Conservation (phyloP, 2,113 vertebrate genomes). For the Percina caprodes region DNA sequence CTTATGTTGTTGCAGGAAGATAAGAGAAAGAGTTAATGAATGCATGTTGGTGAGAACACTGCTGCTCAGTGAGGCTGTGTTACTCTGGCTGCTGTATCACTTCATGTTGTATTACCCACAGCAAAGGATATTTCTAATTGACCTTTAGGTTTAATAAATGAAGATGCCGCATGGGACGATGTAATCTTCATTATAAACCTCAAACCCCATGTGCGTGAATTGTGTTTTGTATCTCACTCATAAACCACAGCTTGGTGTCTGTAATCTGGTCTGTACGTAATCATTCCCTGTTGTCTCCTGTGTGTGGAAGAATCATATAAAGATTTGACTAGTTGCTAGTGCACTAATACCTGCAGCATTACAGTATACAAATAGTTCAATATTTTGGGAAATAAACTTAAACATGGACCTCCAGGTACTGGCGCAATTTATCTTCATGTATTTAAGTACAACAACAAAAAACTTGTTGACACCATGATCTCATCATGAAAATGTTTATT, state of each 20-base stretch:
- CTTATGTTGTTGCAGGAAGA: slow-evolving; percentile 31
- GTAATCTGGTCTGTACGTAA: not conserved
- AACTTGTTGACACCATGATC: no score
- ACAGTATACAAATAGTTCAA: not conserved
- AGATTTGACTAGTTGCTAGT: slow-evolving; percentile 22
- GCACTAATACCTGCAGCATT: not conserved
- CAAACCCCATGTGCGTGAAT: slow-evolving; percentile 12
- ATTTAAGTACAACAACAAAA: no score
- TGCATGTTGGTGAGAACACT: not conserved
- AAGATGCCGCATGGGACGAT: slow-evolving; percentile 32
- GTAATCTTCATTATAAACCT: slow-evolving; percentile 26
- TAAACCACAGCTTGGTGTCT: not conserved
- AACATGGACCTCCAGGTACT: no score
- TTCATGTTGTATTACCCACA: slow-evolving; percentile 10
- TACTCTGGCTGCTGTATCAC: slow-evolving; percentile 14
- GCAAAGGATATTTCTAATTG: slow-evolving; percentile 35
- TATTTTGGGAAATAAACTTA: not conserved
- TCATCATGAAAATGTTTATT: no score
- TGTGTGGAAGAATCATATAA: slow-evolving; percentile 5
- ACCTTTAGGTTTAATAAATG: slow-evolving; percentile 62
- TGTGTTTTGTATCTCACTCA: slow-evolving; percentile 29
- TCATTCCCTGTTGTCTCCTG: slow-evolving; percentile 10
- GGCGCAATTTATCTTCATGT: no score
- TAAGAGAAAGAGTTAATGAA: slow-evolving; percentile 64
- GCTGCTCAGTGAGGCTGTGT: not conserved